These are phyloP conservation scores for Metacarcinus magister DNA, from an alignment of 2,888 invertebrate genomes.

Conservation along the genomic window DNA sequence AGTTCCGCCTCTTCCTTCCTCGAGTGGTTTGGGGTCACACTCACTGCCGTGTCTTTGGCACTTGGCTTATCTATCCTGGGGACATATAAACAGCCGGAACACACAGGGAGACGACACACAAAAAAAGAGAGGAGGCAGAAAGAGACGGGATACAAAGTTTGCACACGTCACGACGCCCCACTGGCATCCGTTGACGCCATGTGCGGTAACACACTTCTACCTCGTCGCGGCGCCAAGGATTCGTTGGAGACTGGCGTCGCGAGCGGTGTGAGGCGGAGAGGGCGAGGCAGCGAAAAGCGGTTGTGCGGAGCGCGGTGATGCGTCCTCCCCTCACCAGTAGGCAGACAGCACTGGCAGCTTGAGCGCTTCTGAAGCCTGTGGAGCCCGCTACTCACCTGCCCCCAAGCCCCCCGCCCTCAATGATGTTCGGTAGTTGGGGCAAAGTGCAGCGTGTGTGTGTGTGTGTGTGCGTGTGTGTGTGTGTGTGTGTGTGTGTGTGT, in stretches of 20 bases:
- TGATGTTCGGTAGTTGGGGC: slow-evolving; percentile 14
- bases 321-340: slow-evolving; percentile 26
- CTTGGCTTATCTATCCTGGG: background rate
- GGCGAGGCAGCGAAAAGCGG: slow-evolving; percentile 26
- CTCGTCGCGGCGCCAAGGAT: background rate
- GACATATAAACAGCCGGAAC: background rate
- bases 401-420: slow-evolving; percentile 1
- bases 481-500: too few relatives aligned
- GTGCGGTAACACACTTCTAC: background rate
- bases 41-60: slow-evolving; percentile 12
- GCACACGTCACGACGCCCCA: slow-evolving; percentile 11
- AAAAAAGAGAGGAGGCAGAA: background rate
- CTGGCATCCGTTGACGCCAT: slow-evolving; percentile 17
- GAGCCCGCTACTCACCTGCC: slow-evolving; percentile 9
- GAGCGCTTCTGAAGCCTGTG: background rate
- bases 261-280: background rate
- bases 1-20: slow-evolving; percentile 6
- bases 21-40: background rate
- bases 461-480: too few relatives aligned
- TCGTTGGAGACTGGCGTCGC: background rate
- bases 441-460: too few relatives aligned
- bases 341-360: slow-evolving; percentile 26
- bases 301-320: background rate
- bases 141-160: background rate
- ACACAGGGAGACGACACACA: slow-evolving; percentile 5